Evolutionary conservation across 2,113 vertebrate genomes (phyloP).

Genomic region (Prolemur simus): DNA sequence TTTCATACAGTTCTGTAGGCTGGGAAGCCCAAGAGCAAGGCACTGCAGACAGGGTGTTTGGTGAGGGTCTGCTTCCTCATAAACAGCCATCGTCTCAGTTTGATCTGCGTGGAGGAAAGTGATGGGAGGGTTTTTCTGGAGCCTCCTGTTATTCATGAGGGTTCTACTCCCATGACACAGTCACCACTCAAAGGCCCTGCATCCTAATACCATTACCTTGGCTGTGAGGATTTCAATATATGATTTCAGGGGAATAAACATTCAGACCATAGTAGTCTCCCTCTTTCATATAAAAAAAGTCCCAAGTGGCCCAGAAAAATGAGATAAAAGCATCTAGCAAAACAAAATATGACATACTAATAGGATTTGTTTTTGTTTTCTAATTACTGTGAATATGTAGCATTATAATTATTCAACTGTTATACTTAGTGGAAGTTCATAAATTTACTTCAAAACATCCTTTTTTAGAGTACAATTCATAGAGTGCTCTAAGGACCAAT

Average conservation of each 20-base stretch:
- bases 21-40: background rate
- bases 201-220: background rate
- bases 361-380: no score
- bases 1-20: background rate
- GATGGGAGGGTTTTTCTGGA: no score
- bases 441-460: background rate
- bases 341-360: background rate
- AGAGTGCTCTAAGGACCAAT: background rate
- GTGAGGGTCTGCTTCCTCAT: background rate
- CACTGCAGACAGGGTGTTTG: background rate
- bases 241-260: background rate
- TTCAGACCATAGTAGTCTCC: background rate
- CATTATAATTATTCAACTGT: background rate
- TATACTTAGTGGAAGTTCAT: background rate
- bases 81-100: background rate
- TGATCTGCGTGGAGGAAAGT: rapidly evolving
- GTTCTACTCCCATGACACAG: background rate
- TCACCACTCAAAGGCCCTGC: background rate
- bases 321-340: background rate
- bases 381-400: background rate
- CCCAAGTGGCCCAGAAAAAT: background rate
- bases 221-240: background rate
- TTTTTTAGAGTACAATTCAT: background rate
- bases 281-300: background rate
- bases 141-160: background rate